Conservation (phyloP, 2,113 vertebrate genomes). For the Parotia lawesii region DNA sequence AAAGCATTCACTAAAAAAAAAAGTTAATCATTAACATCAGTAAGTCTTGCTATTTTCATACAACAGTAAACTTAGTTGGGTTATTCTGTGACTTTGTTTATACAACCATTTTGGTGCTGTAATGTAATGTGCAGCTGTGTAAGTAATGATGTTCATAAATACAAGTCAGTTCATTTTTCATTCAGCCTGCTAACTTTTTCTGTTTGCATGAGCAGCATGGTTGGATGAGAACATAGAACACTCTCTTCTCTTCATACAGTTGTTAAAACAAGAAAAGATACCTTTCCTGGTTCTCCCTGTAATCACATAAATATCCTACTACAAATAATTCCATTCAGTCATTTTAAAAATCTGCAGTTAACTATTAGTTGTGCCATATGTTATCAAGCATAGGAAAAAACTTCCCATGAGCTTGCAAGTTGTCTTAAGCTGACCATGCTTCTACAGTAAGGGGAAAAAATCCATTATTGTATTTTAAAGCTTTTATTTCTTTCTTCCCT, state of each 20-base stretch:
- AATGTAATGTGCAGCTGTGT: constrained; percentile 53
- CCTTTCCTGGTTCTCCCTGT: background rate
- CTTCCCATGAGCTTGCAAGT: background rate
- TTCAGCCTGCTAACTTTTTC: constrained; percentile 42
- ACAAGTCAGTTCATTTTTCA: constrained; percentile 45
- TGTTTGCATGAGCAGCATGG: constrained; percentile 31
- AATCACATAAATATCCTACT: constrained; percentile 27
- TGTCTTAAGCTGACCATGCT: constrained; percentile 44
- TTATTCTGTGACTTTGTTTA: constrained; percentile 21
- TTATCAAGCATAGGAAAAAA: constrained; percentile 34
- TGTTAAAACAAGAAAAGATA: background rate
- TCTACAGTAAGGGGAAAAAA: background rate
- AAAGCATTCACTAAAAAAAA: background rate
- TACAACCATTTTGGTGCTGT: constrained; percentile 6
- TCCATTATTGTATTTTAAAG: background rate
- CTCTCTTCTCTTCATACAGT: constrained; percentile 18
- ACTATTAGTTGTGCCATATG: constrained; percentile 35
- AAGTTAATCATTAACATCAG: background rate
- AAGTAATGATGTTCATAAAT: constrained; percentile 59
- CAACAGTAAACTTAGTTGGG: background rate
- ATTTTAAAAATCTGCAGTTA: background rate
- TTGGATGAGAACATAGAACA: constrained; percentile 36
- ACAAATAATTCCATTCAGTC: constrained; percentile 3
- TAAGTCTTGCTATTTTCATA: background rate
- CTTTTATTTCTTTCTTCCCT: constrained; percentile 8